phyloP scores from a whole-genome alignment of 2,113 vertebrate species.

The Heloderma charlesbogerti region DNA sequence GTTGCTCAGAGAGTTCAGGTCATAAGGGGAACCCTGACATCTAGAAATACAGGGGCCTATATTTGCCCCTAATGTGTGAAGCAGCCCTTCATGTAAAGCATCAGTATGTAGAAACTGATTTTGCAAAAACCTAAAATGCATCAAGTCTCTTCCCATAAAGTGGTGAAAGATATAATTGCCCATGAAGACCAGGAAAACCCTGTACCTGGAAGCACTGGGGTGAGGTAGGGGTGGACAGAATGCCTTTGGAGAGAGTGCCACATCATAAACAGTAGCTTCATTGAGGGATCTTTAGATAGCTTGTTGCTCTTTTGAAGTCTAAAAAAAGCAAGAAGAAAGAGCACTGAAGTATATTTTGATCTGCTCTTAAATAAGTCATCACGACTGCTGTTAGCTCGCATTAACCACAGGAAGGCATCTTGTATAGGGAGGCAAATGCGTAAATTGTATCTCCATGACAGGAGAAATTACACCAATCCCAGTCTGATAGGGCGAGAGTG shows the following conservation, averaged over 20 bases:
- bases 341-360: slow-evolving; percentile 64
- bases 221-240: rapidly evolving
- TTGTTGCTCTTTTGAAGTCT: slow-evolving; percentile 66
- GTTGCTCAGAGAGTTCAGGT: too few relatives aligned
- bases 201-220: background rate
- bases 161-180: background rate
- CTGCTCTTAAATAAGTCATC: slow-evolving; percentile 72
- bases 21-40: too few relatives aligned
- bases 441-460: background rate
- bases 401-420: slow-evolving; percentile 42
- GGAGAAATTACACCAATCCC: slow-evolving; percentile 4
- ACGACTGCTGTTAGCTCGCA: slow-evolving; percentile 59
- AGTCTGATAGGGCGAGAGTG: background rate
- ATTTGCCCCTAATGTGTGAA: background rate
- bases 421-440: background rate
- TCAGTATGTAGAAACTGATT: background rate
- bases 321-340: slow-evolving; percentile 49
- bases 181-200: background rate
- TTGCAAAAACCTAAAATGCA: background rate
- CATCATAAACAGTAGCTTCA: slow-evolving; percentile 56
- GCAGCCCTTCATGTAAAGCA: background rate
- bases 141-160: background rate
- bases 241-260: background rate
- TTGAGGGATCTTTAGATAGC: slow-evolving; percentile 41
- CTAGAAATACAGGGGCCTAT: background rate